Conservation (phyloP, 2,888 invertebrate genomes). For the Gymnosoma rotundatum region DNA sequence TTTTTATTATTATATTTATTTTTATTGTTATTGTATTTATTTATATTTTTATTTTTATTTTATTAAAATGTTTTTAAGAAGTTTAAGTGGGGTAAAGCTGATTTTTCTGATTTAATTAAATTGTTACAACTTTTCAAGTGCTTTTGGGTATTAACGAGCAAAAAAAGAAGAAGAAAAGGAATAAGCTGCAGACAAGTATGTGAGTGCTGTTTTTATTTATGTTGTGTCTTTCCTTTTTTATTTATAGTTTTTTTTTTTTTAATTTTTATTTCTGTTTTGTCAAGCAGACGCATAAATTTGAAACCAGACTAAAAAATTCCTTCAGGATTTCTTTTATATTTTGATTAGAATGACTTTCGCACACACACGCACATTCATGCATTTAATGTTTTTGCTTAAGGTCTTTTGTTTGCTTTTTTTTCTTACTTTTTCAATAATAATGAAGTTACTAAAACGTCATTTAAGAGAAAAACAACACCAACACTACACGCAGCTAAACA, state of each 20-base stretch:
- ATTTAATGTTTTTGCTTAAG: background rate
- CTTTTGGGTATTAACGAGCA: too few species aligned
- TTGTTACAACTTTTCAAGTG: too few species aligned
- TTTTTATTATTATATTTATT: background rate
- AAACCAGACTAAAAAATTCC: conserved; percentile 49
- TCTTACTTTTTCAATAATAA: background rate
- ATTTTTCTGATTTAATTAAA: too few species aligned
- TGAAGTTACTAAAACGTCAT: conserved; percentile 46
- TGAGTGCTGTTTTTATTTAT: background rate
- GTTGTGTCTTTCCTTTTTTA: background rate
- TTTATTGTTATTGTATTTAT: background rate
- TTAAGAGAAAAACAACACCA: conserved; percentile 18
- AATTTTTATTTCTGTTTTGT: conserved; percentile 1
- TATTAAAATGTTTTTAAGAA: background rate
- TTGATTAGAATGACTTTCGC: conserved; percentile 2
- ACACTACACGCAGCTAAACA: conserved; percentile 24
- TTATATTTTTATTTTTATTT: background rate
- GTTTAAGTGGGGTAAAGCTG: too few species aligned
- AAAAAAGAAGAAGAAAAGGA: too few species aligned
- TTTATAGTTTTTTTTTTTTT: conserved; percentile 5
- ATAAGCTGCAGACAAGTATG: background rate
- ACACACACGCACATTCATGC: background rate
- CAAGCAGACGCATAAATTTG: conserved; percentile 64
- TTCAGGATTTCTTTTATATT: conserved; percentile 51
- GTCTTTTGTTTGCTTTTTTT: conserved; percentile 6